Evolutionary conservation across 2,888 invertebrate species (phyloP), one percentile per base, ranked within the genome.

Genomic region (Geotrupes spiniger): DNA sequence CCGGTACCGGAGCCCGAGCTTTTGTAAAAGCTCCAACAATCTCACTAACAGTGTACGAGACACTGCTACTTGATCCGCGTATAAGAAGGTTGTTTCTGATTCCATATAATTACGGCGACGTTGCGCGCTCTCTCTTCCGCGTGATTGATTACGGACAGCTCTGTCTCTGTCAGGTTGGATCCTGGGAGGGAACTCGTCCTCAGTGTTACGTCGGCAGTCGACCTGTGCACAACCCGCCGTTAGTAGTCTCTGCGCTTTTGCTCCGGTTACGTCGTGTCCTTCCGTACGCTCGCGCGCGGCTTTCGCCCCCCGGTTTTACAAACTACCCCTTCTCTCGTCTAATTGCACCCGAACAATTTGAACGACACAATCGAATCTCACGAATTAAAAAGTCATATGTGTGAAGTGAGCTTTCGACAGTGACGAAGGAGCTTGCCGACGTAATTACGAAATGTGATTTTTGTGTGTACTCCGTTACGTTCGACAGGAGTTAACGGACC

Each of bases 61-160:
- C 49, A 61, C 64, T 63, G 71, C 70, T 70, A 70, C 70, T 70
- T 69, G 70, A 71, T 70, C 70, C 68, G 59, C 63, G 62, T 62
- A 62, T 65, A 69, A 70, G 69, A 70, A 68, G 70, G 70, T 66
- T 69, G 70, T 70, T 70, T 69, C 69, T 68, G 69, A 69, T 70
- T 70, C 69, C 65, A 64, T 69, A 69, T 71, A 72, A 72, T 72
- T 71, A 72, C 66, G 63, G 61, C 57, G 59, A 46, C 52, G 51
- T 42, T 47, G 58, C 57, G 54, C 51, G 52, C 49, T 62, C 64
- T 64, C 62, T 57, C 12, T 43, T 44, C 60, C 51, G 47, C 56
- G 54, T 50, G 54, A 54, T 54, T 59, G 55, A 55, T 59, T 47
- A 39, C 33, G 51, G 49, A 44, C 55, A 52, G 52, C 54, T 56